phyloP scores from a whole-genome alignment of 2,113 vertebrate genomes.

The Potamarius usumacintae region DNA sequence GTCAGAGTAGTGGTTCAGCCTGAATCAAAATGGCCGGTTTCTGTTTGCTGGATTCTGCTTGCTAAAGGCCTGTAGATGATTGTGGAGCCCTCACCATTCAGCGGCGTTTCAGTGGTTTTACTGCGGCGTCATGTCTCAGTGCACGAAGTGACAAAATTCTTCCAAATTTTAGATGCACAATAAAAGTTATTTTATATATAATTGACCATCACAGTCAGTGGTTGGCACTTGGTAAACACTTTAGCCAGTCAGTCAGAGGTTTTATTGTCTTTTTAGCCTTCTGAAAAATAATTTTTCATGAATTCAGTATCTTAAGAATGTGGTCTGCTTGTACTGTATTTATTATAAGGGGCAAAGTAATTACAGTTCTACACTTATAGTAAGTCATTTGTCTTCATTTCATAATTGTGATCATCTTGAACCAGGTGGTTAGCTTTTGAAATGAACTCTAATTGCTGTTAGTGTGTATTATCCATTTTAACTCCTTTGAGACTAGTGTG shows the following conservation, averaged over 20 bases:
- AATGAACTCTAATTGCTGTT: neutral
- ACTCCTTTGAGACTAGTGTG: no score
- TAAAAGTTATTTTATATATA: neutral
- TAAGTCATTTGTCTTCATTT: neutral
- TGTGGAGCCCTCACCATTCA: neutral
- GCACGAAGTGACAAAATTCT: neutral
- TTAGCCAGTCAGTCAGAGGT: neutral
- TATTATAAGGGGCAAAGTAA: neutral
- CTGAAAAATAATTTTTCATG: neutral
- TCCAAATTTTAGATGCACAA: neutral
- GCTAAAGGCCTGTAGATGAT: neutral
- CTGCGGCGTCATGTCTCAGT: neutral
- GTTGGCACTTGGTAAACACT: neutral
- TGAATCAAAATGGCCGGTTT: neutral
- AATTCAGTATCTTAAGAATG: neutral
- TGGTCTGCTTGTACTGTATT: neutral
- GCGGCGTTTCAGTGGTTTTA: neutral
- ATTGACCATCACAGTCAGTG: neutral
- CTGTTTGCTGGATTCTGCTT: neutral
- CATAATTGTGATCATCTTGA: neutral
- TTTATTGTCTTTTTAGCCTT: neutral
- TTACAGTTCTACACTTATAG: neutral
- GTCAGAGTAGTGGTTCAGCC: constrained; percentile 4
- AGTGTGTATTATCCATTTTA: neutral
- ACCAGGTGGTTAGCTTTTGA: neutral